Percentiles rank a stretch among this genome's conserved stretches.
phyloP scores from a whole-genome alignment of 2,113 vertebrate species.

The Serilophus lunatus region DNA sequence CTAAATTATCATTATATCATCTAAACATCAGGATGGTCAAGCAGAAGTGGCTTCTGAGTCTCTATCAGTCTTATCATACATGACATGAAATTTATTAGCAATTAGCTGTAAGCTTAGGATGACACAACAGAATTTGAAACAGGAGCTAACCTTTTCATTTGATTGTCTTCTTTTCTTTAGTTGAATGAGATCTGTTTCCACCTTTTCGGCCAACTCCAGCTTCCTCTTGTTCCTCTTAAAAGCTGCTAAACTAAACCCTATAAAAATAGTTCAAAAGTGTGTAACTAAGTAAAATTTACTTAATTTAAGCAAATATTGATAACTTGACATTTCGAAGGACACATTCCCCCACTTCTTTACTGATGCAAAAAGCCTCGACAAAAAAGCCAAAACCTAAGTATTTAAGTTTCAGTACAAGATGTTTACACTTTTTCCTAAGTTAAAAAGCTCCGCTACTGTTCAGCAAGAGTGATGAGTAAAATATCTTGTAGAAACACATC shows the following conservation, averaged over 20 bases:
- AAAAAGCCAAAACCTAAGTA: neutral
- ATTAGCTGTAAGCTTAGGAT: neutral
- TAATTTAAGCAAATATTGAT: neutral
- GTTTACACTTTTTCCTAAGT: neutral
- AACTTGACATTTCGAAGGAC: neutral
- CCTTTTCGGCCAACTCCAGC: slow-evolving; percentile 95
- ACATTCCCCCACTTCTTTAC: neutral
- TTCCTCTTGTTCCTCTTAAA: slow-evolving; percentile 99
- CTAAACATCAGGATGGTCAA: neutral
- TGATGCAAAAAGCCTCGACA: neutral
- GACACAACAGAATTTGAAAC: neutral
- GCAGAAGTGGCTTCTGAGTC: neutral
- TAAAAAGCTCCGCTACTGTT: neutral
- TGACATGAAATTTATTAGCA: neutral
- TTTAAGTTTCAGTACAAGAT: neutral
- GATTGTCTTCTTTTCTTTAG: slow-evolving; percentile 94
- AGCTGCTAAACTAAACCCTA: slow-evolving; percentile 97
- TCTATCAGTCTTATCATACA: neutral
- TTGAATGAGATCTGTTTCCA: slow-evolving; percentile 89
- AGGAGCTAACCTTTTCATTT: slow-evolving; percentile 88
- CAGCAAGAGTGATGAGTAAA: neutral
- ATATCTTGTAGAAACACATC: neutral
- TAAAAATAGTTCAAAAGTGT: slow-evolving; percentile 57
- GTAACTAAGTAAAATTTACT: slow-evolving; percentile 8
- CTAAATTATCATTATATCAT: neutral